Base-by-base conservation (phyloP, 2,888 invertebrate genomes). In the Hymenopus coronatus region DNA sequence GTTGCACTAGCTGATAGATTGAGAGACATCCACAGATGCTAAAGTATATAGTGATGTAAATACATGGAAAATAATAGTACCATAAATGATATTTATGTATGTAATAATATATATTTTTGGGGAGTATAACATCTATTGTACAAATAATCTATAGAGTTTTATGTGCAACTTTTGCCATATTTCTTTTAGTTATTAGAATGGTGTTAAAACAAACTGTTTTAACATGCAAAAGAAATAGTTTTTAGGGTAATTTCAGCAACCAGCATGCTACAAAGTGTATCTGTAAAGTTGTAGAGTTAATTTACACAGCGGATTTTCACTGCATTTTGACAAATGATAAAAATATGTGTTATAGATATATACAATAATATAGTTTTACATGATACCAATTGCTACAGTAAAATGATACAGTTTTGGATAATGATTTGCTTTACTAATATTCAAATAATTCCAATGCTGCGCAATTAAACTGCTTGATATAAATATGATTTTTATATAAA, bases 91-190 rank as follows among this genome's bases (percentile, higher is more conserved):
- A 90, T 89, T 89, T 90, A 88, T 90, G 88, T 90, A 89, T 90
- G 89, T 90, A 90, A 88, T 33, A 46, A 90, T 87, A 90, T 90
- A 90, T 90, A 90, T 90, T 90, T 90, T 90, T 89, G 87, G 89
- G 86, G 89, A 90, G 90, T 88, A 90, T 89, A 90, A 89, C 87
- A 89, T 84, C 33, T n/a, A 82, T 89, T 87, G 89, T 89, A 84
- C 88, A 88, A 89, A 89, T 27, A 84, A 54, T 85, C 33, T 83
- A 83, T 15, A 84, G 30, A 84, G 6, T 83, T 88, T 54, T 84
- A 81, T 84, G 88, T 88, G 84, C 40, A 88, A 84, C 70, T 27
- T 84, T 84, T 84, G 27, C 88, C 84, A 84, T 27, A 33, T 88
- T 27, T 70, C n/a, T 40, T 85, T 46, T 54, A 27, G 85, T 54